Percentiles rank a stretch among this genome's conserved stretches.
These are phyloP conservation scores for Porphyrio hochstetteri DNA, from an alignment of 2,113 vertebrate genomes.

Conservation along the genomic window DNA sequence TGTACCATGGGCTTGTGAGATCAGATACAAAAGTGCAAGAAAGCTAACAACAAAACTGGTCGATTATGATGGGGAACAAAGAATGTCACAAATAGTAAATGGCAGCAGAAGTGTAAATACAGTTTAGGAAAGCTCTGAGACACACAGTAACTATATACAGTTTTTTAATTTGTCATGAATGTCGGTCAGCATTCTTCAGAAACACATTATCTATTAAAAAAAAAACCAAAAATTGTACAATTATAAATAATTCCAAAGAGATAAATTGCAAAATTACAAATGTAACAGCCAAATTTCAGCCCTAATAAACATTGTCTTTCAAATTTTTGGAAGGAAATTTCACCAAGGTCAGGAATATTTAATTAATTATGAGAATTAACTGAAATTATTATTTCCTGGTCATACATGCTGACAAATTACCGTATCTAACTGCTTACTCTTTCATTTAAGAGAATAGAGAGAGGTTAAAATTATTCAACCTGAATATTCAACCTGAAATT, in stretches of 20 bases:
- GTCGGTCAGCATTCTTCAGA: not conserved
- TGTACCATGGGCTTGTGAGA: not conserved
- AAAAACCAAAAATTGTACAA: too few species aligned
- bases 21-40: not conserved
- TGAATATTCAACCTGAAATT: too few species aligned
- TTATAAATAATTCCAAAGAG: not conserved
- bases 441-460: not conserved
- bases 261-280: not conserved
- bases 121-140: not conserved
- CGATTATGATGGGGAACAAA: not conserved
- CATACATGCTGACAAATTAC: not conserved
- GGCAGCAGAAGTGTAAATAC: not conserved
- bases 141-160: rapidly evolving
- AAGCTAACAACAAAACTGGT: not conserved
- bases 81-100: not conserved
- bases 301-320: not conserved
- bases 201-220: not conserved
- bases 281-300: not conserved
- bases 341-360: not conserved
- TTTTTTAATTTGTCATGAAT: not conserved
- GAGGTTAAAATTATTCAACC: not conserved
- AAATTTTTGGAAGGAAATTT: not conserved
- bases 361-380: not conserved
- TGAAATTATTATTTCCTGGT: not conserved
- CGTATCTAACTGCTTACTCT: not conserved